Base-by-base conservation (phyloP, 2,113 vertebrate species). In the Seriola dumerili region DNA sequence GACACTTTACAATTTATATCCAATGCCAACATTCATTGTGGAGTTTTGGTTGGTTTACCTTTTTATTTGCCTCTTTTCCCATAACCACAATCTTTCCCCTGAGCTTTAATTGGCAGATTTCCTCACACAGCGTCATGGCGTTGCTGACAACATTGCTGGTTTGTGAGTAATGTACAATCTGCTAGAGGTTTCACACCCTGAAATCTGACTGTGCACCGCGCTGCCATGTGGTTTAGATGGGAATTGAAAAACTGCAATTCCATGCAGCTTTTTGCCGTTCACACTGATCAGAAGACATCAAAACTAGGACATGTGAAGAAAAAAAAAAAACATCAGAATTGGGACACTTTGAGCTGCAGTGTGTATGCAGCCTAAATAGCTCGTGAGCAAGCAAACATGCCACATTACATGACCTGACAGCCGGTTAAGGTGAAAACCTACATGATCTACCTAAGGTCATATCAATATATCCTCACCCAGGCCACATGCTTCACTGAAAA, bases 201-300 rank as follows among this genome's bases (percentile, higher is more conserved):
- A 44, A 50, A 69, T 72, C 57, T 0, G 16, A 59, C 29, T 67
- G 74, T 52, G 67, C 25, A 29, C 32, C 46, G 34, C 23, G 14
- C 21, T 19, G 69, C 40, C 19, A 48, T 76, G 74, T 52, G 46
- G 63, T 73, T 46, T 72, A 50, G 34, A n/a, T 44, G 68, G 54
- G 42, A 65, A 75, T 46, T 23, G 46, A 48, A 66, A 76, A 73
- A 78, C 29, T 74, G 66, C 16, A 1, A 76, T 29, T 72, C 0
- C 4, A 0, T 70, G 65, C 83, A 76, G 61, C 62, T 80, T 80
- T 84, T 50, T 67, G 36, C 73, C 52, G 78, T 75, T 69, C 46
- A 32, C 38, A 38, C 63, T 55, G 64, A 90, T 88, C 82, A 66
- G 80, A 82, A 71, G 79, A 80, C 59, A 74, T 85, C 44, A 63